Base-by-base conservation (phyloP, 2,113 vertebrate species). In the Patagioenas fasciata region DNA sequence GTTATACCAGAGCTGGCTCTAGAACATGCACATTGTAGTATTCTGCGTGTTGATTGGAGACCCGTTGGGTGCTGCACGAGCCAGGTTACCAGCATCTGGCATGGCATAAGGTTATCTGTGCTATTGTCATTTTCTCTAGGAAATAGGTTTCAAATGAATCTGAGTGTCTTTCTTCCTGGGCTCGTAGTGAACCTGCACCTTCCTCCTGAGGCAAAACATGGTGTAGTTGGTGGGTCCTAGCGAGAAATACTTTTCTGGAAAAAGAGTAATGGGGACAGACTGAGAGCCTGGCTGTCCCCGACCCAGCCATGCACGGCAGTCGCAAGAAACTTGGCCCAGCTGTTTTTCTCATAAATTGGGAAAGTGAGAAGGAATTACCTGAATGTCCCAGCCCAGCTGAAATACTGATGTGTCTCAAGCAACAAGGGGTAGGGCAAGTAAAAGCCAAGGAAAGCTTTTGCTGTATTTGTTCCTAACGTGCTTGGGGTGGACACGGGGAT, bases 401-500 rank as follows among this genome's bases (percentile, higher is more conserved):
- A 51, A 64, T 11, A 36, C 36, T 26, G 36, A 36, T 2, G 3
- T 29, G 9, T 40, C 29, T 18, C 54, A 60, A 6, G 64, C 16
- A 70, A 36, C 32, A 54, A 4, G 2, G 40, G 8, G 28, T 11
- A 38, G 58, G 25, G 66, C 20, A 62, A 64, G 31, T 31, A 19
- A 31, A 48, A 74, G 48, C n/a, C 57, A 74, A 23, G 38, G 32
- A 61, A 47, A 38, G 29, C 24, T 3, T 15, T 13, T 38, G 50
- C 32, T 14, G 26, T 21, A 17, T 32, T 34, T 9, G 38, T 23
- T 48, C 6, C 17, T 28, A 2, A 11, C 2, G 3, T 15, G 50
- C 51, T 11, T 11, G 19, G 29, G 23, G 51, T 1, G 2, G 51
- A 21, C 48, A 19, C 2, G 0, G 50, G 26, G 26, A 15, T 3